phyloP scores from a whole-genome alignment of 2,797 vertebrate genomes.

The Enteromius viviparus region DNA sequence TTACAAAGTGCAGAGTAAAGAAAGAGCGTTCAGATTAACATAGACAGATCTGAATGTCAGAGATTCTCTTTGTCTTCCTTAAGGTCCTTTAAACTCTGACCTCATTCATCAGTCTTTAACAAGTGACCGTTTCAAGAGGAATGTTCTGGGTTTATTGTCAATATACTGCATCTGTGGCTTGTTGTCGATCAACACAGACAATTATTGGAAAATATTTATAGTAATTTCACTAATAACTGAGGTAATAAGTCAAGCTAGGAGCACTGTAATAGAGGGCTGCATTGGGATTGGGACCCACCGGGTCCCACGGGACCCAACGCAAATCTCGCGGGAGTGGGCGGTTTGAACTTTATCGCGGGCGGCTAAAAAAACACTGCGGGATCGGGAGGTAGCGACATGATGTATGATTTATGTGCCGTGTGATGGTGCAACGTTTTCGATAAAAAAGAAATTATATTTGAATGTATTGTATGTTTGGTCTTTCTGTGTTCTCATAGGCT shows the following conservation, averaged over 20 bases:
- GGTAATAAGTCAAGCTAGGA: background rate
- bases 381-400: too few species aligned
- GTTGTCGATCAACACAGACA: background rate
- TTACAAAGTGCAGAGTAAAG: background rate
- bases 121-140: background rate
- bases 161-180: background rate
- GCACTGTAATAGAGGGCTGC: too few species aligned
- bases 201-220: background rate
- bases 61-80: background rate
- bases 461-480: too few species aligned
- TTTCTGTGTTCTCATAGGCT: too few species aligned
- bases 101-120: background rate
- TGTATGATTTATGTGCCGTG: too few species aligned
- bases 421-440: too few species aligned
- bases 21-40: background rate
- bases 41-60: constrained; percentile 17
- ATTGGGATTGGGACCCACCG: too few species aligned
- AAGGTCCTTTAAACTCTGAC: background rate
- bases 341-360: too few species aligned
- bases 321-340: too few species aligned
- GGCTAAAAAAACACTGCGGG: too few species aligned
- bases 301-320: too few species aligned
- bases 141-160: constrained; percentile 3
- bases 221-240: background rate
- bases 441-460: too few species aligned